phyloP scores from a whole-genome alignment of 1,140 invertebrate species.

The Drosophila yakuba region DNA sequence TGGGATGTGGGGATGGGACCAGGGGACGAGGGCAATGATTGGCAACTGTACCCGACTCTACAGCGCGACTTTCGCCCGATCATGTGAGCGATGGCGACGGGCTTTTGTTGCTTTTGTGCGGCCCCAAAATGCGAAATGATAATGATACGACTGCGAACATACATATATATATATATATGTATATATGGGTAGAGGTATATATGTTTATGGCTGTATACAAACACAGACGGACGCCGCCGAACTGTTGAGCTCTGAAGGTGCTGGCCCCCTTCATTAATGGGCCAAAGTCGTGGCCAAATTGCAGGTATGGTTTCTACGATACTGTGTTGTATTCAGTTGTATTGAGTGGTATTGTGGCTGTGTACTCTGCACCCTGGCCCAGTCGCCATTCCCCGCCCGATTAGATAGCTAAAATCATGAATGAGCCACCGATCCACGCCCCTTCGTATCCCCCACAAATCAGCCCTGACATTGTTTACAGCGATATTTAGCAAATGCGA shows the following conservation, averaged over 20 bases:
- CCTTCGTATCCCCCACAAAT: neutral
- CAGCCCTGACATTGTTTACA: conserved; percentile 75
- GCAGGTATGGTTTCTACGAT: conserved; percentile 32
- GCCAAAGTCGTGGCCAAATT: conserved; percentile 50
- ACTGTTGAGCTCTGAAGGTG: conserved; percentile 39
- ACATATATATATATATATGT: too few species aligned
- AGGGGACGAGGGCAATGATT: conserved; percentile 35
- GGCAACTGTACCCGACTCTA: conserved; percentile 56
- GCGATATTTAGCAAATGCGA: conserved; percentile 51
- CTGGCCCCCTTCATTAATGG: conserved; percentile 58
- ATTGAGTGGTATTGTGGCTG: conserved; percentile 21
- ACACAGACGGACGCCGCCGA: conserved; percentile 20
- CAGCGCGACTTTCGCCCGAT: conserved; percentile 70
- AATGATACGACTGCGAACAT: conserved; percentile 31
- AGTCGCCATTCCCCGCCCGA: conserved; percentile 19
- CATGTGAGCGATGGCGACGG: conserved; percentile 70
- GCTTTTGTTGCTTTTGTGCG: conserved; percentile 53
- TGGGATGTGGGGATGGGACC: conserved; percentile 9
- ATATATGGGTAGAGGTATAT: neutral
- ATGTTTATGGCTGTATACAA: conserved; percentile 9
- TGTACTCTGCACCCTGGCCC: conserved; percentile 63
- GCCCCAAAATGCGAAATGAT: conserved; percentile 46
- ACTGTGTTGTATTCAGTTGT: conserved; percentile 5
- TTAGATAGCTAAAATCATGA: conserved; percentile 75
- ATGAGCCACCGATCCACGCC: conserved; percentile 38